Evolutionary conservation across 2,113 vertebrate species (phyloP), one percentile per base, ranked within the genome.

Genomic region (Caretta caretta): DNA sequence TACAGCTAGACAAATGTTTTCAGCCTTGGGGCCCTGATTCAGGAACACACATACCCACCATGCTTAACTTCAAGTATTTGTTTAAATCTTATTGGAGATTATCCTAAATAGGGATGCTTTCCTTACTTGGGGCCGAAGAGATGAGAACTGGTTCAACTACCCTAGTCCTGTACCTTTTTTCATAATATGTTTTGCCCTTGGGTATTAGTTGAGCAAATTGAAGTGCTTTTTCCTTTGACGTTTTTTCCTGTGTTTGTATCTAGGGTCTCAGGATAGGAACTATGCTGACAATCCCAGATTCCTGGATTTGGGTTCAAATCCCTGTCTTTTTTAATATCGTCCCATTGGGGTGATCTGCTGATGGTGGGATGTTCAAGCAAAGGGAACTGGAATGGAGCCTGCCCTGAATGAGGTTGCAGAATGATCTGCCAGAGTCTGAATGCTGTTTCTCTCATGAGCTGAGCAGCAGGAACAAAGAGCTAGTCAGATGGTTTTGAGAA

Each of bases 191-290:
- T 5, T 22, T 50, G 75, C 54, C 83, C 10, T 6, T 84, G 1
- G 38, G 14, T 0, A 0, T 31, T 35, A 78, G 25, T 19, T 22
- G 80, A 85, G 56, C 19, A 83, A 35, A 80, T 3, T 35, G 31
- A 46, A 38, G 27, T 35, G 48, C n/a, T 76, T 42, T 69, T 65
- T 29, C 62, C 16, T 65, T 65, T 65, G 62, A 65, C 7, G 31
- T n/a, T 35, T 65, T n/a, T 35, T 90, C 72, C 76, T 14, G 78
- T 83, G 14, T 78, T 92, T 38, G 22, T 88, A 46, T n/a, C 38
- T 50, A 80, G 83, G 78, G 88, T 25, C 49, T 92, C 53, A 92
- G 76, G 92, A 88, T 72, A n/a, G 82, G 80, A 87, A 19, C 57
- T 2, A 35, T 38, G 35, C 76, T 92, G 93, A 90, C 89, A 84